Percentiles rank a stretch among this genome's conserved stretches.
Conservation (phyloP, 2,113 vertebrate genomes). For the Accipiter cooperii region DNA sequence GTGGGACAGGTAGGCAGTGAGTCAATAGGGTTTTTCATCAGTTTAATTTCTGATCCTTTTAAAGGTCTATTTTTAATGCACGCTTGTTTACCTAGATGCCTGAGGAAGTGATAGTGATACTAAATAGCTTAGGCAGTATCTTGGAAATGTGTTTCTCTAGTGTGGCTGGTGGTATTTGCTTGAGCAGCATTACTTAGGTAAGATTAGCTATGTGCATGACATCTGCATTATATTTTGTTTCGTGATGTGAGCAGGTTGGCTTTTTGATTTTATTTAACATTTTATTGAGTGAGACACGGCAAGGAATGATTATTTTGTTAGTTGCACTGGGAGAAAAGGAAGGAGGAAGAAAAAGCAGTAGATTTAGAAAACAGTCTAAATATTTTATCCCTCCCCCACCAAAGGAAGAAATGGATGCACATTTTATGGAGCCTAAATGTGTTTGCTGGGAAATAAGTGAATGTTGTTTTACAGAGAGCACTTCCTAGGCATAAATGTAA, state of each 20-base stretch:
- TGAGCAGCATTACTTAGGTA: background rate
- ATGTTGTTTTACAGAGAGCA: background rate
- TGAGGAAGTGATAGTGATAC: background rate
- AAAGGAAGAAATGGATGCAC: background rate
- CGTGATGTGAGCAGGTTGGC: background rate
- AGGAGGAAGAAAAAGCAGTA: background rate
- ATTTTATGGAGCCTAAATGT: background rate
- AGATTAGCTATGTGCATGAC: background rate
- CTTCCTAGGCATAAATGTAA: background rate
- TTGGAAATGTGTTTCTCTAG: background rate
- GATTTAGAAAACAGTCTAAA: background rate
- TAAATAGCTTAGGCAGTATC: background rate
- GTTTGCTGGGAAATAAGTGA: conserved; percentile 2
- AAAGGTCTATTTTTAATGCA: background rate
- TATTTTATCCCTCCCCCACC: background rate
- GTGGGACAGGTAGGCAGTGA: background rate
- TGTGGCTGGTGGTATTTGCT: background rate
- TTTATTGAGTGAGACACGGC: background rate
- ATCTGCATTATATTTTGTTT: background rate
- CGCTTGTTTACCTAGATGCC: background rate
- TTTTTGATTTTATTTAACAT: background rate
- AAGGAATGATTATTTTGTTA: background rate
- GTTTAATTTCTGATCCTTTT: background rate
- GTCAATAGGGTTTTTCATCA: background rate
- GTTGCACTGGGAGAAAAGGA: background rate